Evolutionary conservation across 2,888 invertebrate species (phyloP).

Genomic region (Ceratothoa steindachneri): DNA sequence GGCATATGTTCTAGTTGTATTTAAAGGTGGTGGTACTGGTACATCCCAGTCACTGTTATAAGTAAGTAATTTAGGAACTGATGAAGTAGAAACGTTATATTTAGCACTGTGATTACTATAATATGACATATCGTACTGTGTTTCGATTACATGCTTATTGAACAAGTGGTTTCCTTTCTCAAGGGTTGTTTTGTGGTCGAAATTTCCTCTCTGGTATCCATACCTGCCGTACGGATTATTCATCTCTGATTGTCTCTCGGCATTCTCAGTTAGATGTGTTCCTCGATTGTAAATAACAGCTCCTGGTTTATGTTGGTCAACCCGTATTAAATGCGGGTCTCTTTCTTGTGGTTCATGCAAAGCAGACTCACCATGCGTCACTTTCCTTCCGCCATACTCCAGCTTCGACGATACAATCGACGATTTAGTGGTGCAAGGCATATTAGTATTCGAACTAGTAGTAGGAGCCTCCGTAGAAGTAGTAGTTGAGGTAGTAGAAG

Average conservation of each 20-base stretch:
- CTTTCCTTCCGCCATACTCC: not conserved
- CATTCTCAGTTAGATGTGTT: not conserved
- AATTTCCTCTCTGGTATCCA: too few relatives aligned
- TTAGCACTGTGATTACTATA: not conserved
- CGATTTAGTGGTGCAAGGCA: not conserved
- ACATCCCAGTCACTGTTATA: slow-evolving; percentile 5
- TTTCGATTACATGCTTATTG: not conserved
- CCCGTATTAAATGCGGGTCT: not conserved
- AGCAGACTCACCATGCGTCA: not conserved
- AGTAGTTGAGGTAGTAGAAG: slow-evolving; percentile 1
- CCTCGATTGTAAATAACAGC: not conserved
- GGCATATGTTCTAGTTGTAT: not conserved
- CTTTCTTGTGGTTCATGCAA: too few relatives aligned
- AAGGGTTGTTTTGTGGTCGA: not conserved
- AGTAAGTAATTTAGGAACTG: not conserved
- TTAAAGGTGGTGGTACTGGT: not conserved
- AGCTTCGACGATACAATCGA: not conserved
- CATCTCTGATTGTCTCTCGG: not conserved
- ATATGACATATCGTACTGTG: not conserved
- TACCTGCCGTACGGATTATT: too few relatives aligned
- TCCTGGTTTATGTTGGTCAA: not conserved
- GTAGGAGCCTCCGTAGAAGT: not conserved
- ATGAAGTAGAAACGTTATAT: not conserved
- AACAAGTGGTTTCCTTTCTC: not conserved
- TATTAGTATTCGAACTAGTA: not conserved